These are phyloP conservation scores for Rhinolophus sinicus DNA, from an alignment of 2,113 vertebrate genomes.

Conservation along the genomic window DNA sequence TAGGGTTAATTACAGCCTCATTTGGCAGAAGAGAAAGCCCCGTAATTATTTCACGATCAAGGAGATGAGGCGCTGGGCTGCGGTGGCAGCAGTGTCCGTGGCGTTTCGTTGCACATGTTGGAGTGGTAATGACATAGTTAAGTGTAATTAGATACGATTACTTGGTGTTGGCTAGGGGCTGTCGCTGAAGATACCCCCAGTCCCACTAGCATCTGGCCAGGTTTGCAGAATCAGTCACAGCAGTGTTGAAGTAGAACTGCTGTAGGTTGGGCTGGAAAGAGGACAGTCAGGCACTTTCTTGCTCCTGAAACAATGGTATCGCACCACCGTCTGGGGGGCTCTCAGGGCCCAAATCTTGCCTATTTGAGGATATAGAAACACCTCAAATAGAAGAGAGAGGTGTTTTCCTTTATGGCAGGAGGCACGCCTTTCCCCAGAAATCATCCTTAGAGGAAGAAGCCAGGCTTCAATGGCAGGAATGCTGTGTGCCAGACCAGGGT, in stretches of 20 bases:
- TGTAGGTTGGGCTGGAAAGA: neutral
- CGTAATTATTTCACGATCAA: slow-evolving; percentile 92
- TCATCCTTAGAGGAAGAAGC: neutral
- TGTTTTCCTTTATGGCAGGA: neutral
- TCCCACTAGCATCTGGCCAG: neutral
- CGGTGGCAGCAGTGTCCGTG: slow-evolving; percentile 83
- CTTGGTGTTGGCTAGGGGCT: slow-evolving; percentile 77
- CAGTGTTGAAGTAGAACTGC: neutral
- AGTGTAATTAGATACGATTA: slow-evolving; percentile 90
- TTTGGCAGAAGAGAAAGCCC: slow-evolving; percentile 91
- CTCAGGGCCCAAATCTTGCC: neutral
- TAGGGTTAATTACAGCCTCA: slow-evolving; percentile 97
- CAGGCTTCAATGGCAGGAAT: neutral
- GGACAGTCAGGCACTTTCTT: neutral
- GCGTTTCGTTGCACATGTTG: slow-evolving; percentile 84
- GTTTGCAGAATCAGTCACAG: neutral
- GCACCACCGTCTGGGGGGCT: neutral
- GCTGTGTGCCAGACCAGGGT: neutral
- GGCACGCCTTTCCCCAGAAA: neutral
- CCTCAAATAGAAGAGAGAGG: neutral
- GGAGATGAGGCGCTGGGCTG: slow-evolving; percentile 85
- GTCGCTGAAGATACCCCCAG: slow-evolving; percentile 27
- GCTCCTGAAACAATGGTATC: neutral
- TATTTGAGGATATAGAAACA: neutral
- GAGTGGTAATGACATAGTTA: slow-evolving; percentile 91